Base-by-base conservation (phyloP, 2,113 vertebrate species). In the Nannobrachium achirus region DNA sequence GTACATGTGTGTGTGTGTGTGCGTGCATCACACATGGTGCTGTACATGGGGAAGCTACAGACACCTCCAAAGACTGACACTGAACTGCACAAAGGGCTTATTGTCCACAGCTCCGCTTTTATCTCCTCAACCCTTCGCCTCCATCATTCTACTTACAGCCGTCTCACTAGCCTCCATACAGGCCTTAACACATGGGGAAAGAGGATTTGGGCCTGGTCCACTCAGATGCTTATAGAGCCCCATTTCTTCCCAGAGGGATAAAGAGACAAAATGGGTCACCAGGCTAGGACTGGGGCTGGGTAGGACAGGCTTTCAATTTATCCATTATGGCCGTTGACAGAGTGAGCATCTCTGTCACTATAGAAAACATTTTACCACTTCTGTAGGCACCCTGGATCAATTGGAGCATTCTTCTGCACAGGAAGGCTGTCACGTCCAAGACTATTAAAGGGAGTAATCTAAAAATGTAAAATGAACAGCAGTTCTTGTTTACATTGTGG, bases 1-100 rank as follows among this genome's bases (percentile, higher is more conserved):
- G 10, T 42, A 5, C n/a, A 9, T 59, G 16, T n/a, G 16, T 40
- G 56, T 9, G 56, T 58, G 41, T 20, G 8, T 16, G 6, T 42
- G 8, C 40, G n/a, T 58, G 33, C 16, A n/a, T 63, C 4, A 53
- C 15, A 58, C 18, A 16, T 7, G 48, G 4, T 10, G 19, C 45
- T 63, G 49, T 67, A 69, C 73, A 72, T 60, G 57, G 25, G 15
- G 48, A 80, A 55, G 78, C 72, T 71, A 58, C 73, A 73, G 81
- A 83, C 74, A 51, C 56, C 73, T 77, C 77, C 82, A 73, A 33
- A 63, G 52, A 40, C 76, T 56, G 78, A 81, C 83, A 80, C 81
- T 57, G 48, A 76, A 52, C 41, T 0, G 64, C 69, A 83, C 76
- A 80, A 83, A 83, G 25, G 66, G 49, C 75, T 67, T 77, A 63